Conservation (phyloP, 2,797 vertebrate genomes). For the Peromyscus nudipes region DNA sequence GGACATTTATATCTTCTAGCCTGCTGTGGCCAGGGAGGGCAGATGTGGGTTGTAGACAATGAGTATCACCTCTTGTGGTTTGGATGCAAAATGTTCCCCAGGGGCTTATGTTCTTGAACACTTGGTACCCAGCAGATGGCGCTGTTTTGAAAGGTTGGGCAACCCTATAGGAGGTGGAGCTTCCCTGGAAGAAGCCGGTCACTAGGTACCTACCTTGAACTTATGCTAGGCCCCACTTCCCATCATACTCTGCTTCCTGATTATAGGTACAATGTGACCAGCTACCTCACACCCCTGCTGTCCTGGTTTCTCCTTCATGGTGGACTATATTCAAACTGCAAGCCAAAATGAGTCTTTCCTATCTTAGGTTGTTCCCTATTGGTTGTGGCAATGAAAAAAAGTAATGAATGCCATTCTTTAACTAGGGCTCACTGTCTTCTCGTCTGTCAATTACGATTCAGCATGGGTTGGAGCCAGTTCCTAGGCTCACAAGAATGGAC, state of each 20-base stretch:
- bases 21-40: background rate
- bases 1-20: background rate
- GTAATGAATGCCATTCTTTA: background rate
- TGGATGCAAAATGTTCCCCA: background rate
- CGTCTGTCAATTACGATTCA: background rate
- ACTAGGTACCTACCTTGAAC: background rate
- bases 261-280: background rate
- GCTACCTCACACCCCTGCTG: background rate
- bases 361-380: background rate
- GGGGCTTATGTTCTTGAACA: background rate
- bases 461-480: background rate
- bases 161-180: background rate
- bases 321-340: background rate
- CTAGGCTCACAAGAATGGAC: background rate
- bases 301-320: background rate
- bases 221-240: background rate
- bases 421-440: background rate
- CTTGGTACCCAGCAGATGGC: background rate
- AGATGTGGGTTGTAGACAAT: accelerated
- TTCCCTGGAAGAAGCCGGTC: background rate
- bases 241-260: background rate
- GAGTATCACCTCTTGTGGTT: background rate
- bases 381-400: background rate
- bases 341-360: background rate
- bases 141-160: background rate